phyloP scores from a whole-genome alignment of 2,113 vertebrate species.

The Rhadina sibilatrix region DNA sequence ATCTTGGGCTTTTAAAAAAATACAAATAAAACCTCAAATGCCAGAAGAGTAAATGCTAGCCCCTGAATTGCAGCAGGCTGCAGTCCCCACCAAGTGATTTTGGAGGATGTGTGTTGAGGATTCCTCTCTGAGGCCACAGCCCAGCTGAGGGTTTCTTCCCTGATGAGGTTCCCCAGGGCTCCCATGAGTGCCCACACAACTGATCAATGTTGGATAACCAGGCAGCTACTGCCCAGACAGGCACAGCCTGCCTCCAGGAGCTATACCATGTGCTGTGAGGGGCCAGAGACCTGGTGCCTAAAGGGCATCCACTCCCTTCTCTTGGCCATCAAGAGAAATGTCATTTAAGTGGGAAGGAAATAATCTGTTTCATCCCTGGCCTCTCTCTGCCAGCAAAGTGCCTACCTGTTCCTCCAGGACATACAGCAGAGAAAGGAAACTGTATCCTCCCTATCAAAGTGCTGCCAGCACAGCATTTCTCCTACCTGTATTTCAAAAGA shows the following conservation, averaged over 20 bases:
- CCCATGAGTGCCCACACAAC: accelerated
- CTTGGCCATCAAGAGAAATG: background rate
- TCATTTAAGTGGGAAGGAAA: background rate
- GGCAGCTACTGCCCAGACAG: background rate
- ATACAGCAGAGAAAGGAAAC: background rate
- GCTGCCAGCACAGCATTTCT: background rate
- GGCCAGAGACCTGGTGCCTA: background rate
- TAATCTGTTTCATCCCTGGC: background rate
- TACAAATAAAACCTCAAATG: background rate
- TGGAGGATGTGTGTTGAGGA: accelerated
- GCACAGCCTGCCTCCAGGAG: background rate
- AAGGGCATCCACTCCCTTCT: background rate
- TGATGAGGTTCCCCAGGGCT: accelerated
- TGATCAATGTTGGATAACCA: accelerated
- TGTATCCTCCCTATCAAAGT: background rate
- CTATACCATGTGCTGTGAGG: accelerated
- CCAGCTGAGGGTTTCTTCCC: background rate
- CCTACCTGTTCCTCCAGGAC: background rate
- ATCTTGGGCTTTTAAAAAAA: background rate
- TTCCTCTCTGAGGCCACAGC: background rate
- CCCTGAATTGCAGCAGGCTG: background rate
- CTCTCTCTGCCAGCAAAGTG: background rate
- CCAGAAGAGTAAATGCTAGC: background rate
- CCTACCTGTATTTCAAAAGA: background rate
- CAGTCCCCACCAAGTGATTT: background rate